Evolutionary conservation across 2,888 invertebrate species (phyloP).

Genomic region (Drosophila affinis): DNA sequence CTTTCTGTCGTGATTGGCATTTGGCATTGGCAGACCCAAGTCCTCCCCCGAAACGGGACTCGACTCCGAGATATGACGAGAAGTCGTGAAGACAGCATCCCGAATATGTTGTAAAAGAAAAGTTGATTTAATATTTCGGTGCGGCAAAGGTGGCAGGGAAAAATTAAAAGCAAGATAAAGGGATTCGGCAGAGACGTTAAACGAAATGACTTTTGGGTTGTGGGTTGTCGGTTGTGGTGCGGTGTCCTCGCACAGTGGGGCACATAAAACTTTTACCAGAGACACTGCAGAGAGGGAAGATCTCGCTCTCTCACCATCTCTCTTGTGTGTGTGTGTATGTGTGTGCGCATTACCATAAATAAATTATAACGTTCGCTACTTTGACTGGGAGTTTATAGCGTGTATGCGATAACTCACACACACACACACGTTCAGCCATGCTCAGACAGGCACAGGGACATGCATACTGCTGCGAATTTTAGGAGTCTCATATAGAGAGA

Average conservation of each 20-base stretch:
- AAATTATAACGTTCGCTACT: conserved; percentile 75
- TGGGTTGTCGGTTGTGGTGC: not conserved
- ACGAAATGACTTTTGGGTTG: conserved; percentile 62
- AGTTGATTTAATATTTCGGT: conserved; percentile 73
- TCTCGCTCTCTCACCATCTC: not conserved
- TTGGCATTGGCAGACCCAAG: conserved; percentile 19
- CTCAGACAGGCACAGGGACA: conserved; percentile 3
- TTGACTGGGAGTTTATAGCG: conserved; percentile 74
- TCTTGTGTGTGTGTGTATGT: conserved; percentile 26
- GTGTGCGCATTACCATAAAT: conserved; percentile 75
- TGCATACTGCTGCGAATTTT: conserved; percentile 13
- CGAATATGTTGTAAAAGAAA: conserved; percentile 46
- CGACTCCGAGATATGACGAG: not conserved
- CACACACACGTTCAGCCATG: conserved; percentile 24
- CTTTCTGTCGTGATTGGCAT: conserved; percentile 41
- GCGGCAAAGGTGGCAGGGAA: conserved; percentile 58
- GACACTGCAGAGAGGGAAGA: conserved; percentile 23
- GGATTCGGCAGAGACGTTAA: conserved; percentile 65
- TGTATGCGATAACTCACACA: conserved; percentile 69
- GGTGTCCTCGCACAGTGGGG: conserved; percentile 18
- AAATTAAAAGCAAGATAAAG: conserved; percentile 76
- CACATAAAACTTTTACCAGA: conserved; percentile 70
- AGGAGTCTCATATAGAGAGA: conserved; percentile 6
- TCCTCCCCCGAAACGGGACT: not conserved
- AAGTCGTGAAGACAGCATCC: not conserved